Evolutionary conservation across 1,140 invertebrate species (phyloP).

Genomic region (Pseudomyrmex sp.): DNA sequence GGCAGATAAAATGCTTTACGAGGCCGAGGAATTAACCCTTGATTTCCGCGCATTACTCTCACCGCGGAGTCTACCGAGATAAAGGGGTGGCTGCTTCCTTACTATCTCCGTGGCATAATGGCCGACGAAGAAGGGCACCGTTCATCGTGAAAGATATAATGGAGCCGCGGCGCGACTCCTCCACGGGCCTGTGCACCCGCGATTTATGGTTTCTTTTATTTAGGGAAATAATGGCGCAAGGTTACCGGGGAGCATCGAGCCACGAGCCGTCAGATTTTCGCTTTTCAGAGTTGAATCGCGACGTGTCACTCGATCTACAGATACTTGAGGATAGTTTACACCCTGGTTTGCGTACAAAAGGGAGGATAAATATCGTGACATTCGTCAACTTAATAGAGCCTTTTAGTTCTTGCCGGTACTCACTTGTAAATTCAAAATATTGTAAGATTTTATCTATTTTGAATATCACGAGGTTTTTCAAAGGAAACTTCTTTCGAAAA

Average conservation of each 20-base stretch:
- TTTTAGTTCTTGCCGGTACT: background rate
- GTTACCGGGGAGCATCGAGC: constrained; percentile 64
- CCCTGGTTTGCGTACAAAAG: constrained; percentile 13
- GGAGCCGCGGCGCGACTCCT: constrained; percentile 71
- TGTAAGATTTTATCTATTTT: background rate
- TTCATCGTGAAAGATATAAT: constrained; percentile 80
- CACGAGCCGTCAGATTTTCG: constrained; percentile 49
- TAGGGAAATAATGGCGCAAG: constrained; percentile 75
- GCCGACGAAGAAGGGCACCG: constrained; percentile 78
- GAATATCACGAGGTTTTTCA: background rate
- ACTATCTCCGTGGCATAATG: constrained; percentile 81
- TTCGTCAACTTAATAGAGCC: background rate
- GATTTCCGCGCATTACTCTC: constrained; percentile 84
- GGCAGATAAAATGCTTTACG: constrained; percentile 83
- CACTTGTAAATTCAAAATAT: background rate
- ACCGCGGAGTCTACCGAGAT: constrained; percentile 77
- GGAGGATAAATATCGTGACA: background rate
- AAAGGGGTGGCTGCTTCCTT: constrained; percentile 82
- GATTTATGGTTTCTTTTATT: constrained; percentile 83
- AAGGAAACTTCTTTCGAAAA: background rate
- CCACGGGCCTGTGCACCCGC: constrained; percentile 71
- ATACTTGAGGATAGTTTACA: constrained; percentile 7
- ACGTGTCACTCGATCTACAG: constrained; percentile 38
- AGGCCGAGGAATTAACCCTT: constrained; percentile 83
- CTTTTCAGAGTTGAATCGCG: constrained; percentile 17